Evolutionary conservation across 37 sponge, comb jelly and placozoan genomes (phyloP).

Genomic region (Sycon ciliatum): DNA sequence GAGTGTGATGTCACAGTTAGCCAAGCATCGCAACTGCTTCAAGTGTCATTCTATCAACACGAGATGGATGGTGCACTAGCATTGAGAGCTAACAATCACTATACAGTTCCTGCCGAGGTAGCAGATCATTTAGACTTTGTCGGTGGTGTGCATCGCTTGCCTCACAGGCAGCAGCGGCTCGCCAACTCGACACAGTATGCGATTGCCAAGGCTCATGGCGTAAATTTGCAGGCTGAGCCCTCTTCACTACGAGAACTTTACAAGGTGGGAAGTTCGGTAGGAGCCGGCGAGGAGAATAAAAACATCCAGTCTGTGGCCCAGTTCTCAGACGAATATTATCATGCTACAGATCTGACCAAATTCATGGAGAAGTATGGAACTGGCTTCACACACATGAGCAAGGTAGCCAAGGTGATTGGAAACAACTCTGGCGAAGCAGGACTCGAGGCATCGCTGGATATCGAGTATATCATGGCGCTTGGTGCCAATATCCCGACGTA

Average conservation of each 20-base stretch:
- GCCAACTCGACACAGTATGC: not conserved
- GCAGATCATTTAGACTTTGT: too few relatives aligned
- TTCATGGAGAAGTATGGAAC: not conserved
- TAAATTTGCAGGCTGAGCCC: not conserved
- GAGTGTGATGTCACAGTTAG: too few relatives aligned
- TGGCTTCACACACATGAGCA: not conserved
- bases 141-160: not conserved
- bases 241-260: not conserved
- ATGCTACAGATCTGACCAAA: not conserved
- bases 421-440: not conserved
- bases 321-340: not conserved
- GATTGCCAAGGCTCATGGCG: not conserved
- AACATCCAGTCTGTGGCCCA: slow-evolving; percentile 13
- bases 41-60: too few relatives aligned
- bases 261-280: not conserved
- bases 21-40: too few relatives aligned
- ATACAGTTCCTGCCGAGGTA: too few relatives aligned
- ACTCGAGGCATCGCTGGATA: slow-evolving; percentile 10
- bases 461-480: slow-evolving; percentile 10
- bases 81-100: too few relatives aligned
- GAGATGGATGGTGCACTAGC: too few relatives aligned
- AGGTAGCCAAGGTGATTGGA: not conserved
- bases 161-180: not conserved
- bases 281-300: not conserved
- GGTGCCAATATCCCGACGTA: slow-evolving; percentile 10